phyloP scores from a whole-genome alignment of 2,113 vertebrate genomes.

The Gobiocypris rarus region DNA sequence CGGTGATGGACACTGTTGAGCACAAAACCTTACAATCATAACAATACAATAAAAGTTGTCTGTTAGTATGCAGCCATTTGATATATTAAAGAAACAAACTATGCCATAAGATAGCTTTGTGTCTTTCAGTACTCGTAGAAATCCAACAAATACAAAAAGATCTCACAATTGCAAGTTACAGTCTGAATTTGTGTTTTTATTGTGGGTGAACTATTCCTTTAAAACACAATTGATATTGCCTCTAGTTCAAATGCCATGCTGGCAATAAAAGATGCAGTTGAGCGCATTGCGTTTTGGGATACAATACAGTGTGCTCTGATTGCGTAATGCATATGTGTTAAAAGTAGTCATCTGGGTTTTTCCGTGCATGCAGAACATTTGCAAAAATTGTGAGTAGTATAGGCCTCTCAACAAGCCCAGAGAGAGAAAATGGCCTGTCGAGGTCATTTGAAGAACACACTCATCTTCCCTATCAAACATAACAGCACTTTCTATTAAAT shows the following conservation, averaged over 20 bases:
- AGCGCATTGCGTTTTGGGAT: background rate
- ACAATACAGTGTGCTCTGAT: background rate
- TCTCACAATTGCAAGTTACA: too few species aligned
- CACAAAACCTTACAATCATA: background rate
- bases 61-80: background rate
- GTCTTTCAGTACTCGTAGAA: background rate
- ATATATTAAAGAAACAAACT: background rate
- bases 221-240: background rate
- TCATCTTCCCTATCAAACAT: slow-evolving; percentile 29
- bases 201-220: too few species aligned
- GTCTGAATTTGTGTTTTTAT: too few species aligned
- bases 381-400: background rate
- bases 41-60: background rate
- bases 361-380: background rate
- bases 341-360: background rate
- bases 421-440: slow-evolving; percentile 43
- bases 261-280: background rate
- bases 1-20: background rate
- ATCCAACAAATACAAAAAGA: background rate
- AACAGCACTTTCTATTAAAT: slow-evolving; percentile 54
- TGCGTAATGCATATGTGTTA: background rate
- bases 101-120: background rate
- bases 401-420: background rate
- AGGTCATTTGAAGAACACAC: slow-evolving; percentile 54
- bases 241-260: background rate